Conservation (phyloP, 2,888 invertebrate genomes). For the Limnephilus rhombicus region DNA sequence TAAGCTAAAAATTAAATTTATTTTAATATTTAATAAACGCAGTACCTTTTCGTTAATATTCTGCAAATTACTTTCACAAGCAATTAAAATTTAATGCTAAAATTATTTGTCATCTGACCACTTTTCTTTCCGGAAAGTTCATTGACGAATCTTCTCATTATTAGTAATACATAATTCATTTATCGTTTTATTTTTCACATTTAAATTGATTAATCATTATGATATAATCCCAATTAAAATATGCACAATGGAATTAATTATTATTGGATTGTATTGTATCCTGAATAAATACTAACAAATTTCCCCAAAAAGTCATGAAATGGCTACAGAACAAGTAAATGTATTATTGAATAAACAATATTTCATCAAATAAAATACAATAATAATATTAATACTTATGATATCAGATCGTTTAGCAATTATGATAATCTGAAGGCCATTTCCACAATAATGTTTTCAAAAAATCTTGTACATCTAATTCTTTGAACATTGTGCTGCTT, state of each 20-base stretch:
- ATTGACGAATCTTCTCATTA: background rate
- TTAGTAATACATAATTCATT: background rate
- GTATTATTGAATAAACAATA: background rate
- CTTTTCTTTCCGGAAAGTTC: background rate
- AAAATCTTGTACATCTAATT: background rate
- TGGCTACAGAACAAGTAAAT: background rate
- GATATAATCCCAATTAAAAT: background rate
- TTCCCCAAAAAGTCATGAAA: background rate
- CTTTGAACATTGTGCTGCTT: background rate
- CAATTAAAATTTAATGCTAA: background rate
- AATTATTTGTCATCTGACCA: background rate
- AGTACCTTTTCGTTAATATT: background rate
- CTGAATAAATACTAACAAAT: background rate
- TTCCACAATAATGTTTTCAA: background rate
- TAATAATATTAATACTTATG: background rate
- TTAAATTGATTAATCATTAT: background rate
- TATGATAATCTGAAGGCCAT: background rate
- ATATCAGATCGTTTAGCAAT: background rate
- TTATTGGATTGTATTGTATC: background rate
- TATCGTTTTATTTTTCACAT: background rate
- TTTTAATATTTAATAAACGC: background rate
- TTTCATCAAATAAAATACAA: background rate
- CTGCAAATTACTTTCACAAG: background rate
- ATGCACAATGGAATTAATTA: background rate
- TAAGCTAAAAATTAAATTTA: background rate